Percentiles rank a stretch among this genome's conserved stretches.
These are phyloP conservation scores for Corythaixoides concolor DNA, from an alignment of 2,113 vertebrate genomes.

Conservation along the genomic window DNA sequence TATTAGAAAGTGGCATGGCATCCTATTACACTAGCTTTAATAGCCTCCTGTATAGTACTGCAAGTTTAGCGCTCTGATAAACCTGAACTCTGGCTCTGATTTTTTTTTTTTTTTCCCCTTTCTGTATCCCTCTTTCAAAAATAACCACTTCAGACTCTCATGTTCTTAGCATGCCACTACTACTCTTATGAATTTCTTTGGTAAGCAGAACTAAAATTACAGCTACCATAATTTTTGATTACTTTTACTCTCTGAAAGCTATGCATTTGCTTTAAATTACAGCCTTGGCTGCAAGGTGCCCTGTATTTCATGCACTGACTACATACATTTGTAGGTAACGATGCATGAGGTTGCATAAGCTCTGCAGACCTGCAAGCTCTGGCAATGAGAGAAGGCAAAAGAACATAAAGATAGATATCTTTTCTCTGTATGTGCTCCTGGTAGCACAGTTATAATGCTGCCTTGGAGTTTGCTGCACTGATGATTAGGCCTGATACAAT, in stretches of 20 bases:
- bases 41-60: neutral
- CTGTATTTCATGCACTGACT: neutral
- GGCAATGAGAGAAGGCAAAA: neutral
- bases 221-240: neutral
- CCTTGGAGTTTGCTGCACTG: neutral
- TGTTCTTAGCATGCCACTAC: neutral
- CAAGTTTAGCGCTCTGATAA: neutral
- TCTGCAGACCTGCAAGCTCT: neutral
- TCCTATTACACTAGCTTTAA: neutral
- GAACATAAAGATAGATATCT: neutral
- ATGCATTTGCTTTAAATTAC: neutral
- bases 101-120: neutral
- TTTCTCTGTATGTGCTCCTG: neutral
- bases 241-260: neutral
- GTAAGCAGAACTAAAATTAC: neutral
- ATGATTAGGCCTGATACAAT: neutral
- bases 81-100: neutral
- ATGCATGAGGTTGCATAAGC: neutral
- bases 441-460: neutral
- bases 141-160: neutral
- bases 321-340: accelerated
- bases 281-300: neutral
- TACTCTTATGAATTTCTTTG: neutral
- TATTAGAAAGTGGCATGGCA: neutral
- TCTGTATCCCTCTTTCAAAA: neutral